Conservation (phyloP, 2,113 vertebrate genomes). For the Cephalophus harveyi region DNA sequence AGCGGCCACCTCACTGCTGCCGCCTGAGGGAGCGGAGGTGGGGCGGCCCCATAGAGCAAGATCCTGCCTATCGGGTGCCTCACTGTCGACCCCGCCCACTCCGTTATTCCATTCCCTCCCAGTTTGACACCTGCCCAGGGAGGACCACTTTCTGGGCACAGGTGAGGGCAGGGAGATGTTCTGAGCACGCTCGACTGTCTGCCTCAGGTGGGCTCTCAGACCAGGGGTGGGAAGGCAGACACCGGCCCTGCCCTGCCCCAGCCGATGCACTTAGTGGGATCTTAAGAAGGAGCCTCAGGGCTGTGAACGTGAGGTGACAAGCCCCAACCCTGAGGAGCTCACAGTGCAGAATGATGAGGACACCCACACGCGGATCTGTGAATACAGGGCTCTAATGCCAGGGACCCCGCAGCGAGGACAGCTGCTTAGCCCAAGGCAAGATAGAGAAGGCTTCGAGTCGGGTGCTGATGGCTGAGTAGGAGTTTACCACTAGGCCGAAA, state of each 20-base stretch:
- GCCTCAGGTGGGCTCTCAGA: background rate
- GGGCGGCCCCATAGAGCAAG: background rate
- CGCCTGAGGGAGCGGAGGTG: background rate
- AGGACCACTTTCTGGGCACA: background rate
- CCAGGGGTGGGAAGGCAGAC: background rate
- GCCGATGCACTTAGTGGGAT: background rate
- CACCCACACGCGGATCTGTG: accelerated
- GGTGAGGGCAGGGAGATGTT: background rate
- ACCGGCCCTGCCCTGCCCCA: background rate
- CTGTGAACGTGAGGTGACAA: background rate
- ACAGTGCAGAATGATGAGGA: background rate
- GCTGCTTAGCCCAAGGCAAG: too few species aligned
- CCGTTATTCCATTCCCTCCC: background rate
- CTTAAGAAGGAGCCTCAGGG: background rate
- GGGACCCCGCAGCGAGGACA: background rate
- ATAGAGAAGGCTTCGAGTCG: too few species aligned
- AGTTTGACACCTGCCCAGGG: background rate
- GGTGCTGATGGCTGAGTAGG: too few species aligned
- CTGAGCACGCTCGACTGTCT: background rate
- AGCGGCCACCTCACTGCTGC: background rate
- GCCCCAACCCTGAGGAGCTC: background rate
- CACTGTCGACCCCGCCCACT: background rate
- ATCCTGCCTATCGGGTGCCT: background rate
- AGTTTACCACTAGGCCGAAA: too few species aligned
- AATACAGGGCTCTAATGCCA: accelerated